Evolutionary conservation across 2,797 vertebrate genomes (phyloP).

Genomic region (Eidolon dupreanum): DNA sequence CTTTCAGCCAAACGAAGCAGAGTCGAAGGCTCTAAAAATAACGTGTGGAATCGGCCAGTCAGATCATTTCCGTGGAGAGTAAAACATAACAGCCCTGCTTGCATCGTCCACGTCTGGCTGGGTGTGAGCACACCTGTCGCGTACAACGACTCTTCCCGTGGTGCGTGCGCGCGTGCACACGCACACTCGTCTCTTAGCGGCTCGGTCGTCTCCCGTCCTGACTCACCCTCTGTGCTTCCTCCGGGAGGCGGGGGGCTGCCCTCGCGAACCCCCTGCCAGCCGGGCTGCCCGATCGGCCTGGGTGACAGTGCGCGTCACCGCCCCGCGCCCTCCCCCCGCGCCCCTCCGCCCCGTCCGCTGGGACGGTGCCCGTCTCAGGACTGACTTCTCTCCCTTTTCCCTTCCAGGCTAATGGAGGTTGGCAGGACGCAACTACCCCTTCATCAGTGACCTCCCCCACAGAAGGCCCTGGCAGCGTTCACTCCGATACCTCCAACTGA

Average conservation of each 20-base stretch:
- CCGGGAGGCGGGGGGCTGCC: no score
- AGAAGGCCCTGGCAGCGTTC: conserved; percentile 99
- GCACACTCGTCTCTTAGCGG: not conserved
- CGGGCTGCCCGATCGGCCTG: no score
- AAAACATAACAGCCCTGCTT: not conserved
- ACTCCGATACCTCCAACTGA: conserved; percentile 99
- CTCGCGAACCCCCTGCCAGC: no score
- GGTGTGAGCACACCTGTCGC: no score
- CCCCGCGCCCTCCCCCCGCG: no score
- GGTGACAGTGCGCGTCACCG: no score
- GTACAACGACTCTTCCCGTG: not conserved
- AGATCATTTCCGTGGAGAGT: not conserved
- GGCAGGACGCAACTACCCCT: conserved; percentile 98
- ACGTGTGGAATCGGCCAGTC: not conserved
- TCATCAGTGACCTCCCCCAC: conserved; percentile 99
- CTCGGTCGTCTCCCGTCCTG: no score
- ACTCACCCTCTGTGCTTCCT: no score
- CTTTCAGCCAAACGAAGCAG: not conserved
- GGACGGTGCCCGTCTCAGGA: not conserved
- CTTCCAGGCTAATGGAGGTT: conserved; percentile 95
- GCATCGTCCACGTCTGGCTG: not conserved
- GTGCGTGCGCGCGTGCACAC: fast-evolving
- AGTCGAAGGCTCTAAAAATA: not conserved
- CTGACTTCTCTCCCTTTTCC: conserved; percentile 79
- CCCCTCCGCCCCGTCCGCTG: no score